Evolutionary conservation across 2,888 invertebrate genomes (phyloP), one percentile per base, ranked within the genome.

Genomic region (Leistus spinibarbis): DNA sequence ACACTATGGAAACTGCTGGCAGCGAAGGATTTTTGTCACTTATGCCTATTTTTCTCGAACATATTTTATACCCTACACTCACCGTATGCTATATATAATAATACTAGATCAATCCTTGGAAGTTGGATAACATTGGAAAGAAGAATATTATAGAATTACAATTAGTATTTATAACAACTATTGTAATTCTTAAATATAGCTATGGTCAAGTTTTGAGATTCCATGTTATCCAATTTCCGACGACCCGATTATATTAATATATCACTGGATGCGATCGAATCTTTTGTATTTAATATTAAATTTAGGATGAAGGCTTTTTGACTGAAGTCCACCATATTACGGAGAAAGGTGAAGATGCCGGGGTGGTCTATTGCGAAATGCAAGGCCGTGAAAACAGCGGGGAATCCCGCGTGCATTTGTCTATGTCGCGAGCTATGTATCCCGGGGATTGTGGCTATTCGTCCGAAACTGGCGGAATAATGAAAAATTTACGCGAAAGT

Each of bases 301-400:
- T 80, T 75, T 80, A 92, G 92, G 93, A 96, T 79, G 88, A 93
- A 78, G 95, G 91, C 1, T 97, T 91, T 83, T 87, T 91, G 24
- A 97, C 97, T 0, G 97, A 97, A 87, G 96, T 98, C 0, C 96
- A 97, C 85, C 97, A 97, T 83, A 89, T 97, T 77, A 95, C 94
- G 80, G 94, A 92, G 0, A 91, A 94, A 76, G 97, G 97, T 0
- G 92, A 94, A 78, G 93, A 98, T 87, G 95, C 93, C 10, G 98
- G 98, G 17, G 95, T 97, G 13, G 96, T 97, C n/a, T 97, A 97
- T 84, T 95, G 95, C 84, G 97, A 98, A 87, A 96, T 97, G 94
- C 96, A 96, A 85, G 95, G 93, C 0, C 84, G 90, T 27, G 96
- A 96, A 84, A 95, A 95, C 84, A 89, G 89, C n/a, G 93, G 93